Base-by-base conservation (phyloP, 2,113 vertebrate genomes). In the Parotia lawesii region DNA sequence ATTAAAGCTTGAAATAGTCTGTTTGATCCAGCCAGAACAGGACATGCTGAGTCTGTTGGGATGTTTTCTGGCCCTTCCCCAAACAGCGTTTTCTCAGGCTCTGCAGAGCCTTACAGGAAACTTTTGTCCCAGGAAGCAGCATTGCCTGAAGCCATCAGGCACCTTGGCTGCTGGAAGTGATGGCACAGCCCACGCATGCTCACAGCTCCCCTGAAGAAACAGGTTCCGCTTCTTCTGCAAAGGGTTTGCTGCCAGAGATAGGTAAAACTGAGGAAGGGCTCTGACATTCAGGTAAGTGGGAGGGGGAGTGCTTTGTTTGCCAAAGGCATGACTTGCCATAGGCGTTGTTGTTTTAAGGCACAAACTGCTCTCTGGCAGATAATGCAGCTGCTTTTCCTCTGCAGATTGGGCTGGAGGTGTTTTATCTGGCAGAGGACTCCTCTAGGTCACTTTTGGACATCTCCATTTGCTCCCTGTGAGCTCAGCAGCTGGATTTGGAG, bases 71-170 rank as follows among this genome's bases (percentile, higher is more conserved):
- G 9, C 20, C 38, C 31, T 70, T 69, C 54, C 25, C 10, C 44
- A 77, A 13, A 42, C 0, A 0, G 4, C 27, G 31, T 64, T 87
- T 90, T 66, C 79, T 69, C 50, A 80, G 61, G 47, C 44, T 74
- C 7, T 13, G 35, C 61, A 78, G 48, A 78, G 33, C 42, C 16
- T 87, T 74, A 66, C 6, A 7, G 60, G 69, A 87, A 95, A 67
- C 1, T 12, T 70, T 35, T 25, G 27, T 80, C 19, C 70, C 9
- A 2, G 35, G 21, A 92, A 70, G 12, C 5, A 27, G 47, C 51
- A 33, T 6, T 54, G 56, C 65, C 91, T 4, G 19, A 24, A 64
- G 56, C 58, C 3, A 1, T 17, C 0, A 0, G 17, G 58, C 11
- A 4, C 53, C 40, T 13, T 17, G n/a, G 47, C 38, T 73, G 42